These are phyloP conservation scores for Coelogynopora nodosa DNA, from an alignment of 2,888 invertebrate species.

Conservation along the genomic window DNA sequence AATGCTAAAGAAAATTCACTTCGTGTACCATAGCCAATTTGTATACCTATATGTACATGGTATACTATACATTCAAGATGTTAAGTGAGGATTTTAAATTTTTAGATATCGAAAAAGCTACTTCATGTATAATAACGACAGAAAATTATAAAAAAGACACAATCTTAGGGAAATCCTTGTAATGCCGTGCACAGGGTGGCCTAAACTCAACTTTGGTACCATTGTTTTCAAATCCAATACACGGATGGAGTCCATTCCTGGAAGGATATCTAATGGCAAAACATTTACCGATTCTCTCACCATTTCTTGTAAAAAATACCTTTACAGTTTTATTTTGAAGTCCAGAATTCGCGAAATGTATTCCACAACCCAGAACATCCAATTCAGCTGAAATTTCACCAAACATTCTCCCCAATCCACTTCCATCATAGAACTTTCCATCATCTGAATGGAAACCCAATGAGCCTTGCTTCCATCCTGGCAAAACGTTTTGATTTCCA, in stretches of 20 bases:
- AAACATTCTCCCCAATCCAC: neutral
- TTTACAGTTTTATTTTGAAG: neutral
- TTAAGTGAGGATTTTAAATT: too few species aligned
- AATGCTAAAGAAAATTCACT: too few species aligned
- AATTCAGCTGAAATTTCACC: neutral
- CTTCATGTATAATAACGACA: too few species aligned
- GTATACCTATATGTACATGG: too few species aligned
- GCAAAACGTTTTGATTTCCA: neutral
- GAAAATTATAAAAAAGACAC: too few species aligned
- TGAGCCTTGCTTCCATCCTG: neutral
- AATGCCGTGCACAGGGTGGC: neutral
- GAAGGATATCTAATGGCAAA: neutral
- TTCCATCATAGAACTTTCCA: neutral
- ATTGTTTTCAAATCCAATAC: neutral
- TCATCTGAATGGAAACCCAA: constrained; percentile 6
- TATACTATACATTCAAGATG: too few species aligned
- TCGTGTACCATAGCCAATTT: too few species aligned
- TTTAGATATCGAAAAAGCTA: too few species aligned
- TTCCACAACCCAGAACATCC: neutral
- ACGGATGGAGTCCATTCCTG: neutral
- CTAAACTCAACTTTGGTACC: neutral
- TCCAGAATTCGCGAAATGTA: neutral
- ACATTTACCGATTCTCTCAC: neutral
- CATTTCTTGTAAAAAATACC: neutral
- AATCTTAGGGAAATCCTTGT: neutral